A percentile compares a stretch with the other conserved stretches of the same genome.
These are phyloP conservation scores for Solen grandis DNA, from an alignment of 1,140 invertebrate species.

Conservation along the genomic window DNA sequence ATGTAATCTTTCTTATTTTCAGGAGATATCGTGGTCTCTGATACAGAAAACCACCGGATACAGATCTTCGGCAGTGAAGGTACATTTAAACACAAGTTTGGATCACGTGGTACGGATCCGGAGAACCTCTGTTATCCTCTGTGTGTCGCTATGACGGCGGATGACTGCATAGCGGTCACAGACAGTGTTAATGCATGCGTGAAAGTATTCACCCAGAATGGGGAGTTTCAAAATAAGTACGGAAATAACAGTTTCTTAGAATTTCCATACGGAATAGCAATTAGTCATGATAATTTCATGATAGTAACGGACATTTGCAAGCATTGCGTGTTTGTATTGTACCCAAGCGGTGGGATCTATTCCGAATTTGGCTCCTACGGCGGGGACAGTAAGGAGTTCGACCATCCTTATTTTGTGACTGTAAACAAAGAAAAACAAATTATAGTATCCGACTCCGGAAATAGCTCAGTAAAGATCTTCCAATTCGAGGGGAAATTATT, in stretches of 20 bases:
- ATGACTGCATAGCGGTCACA: constrained; percentile 74
- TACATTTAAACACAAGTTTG: constrained; percentile 76
- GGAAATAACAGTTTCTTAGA: constrained; percentile 59
- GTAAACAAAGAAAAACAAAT: constrained; percentile 77
- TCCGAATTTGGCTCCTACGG: constrained; percentile 74
- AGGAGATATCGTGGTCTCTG: constrained; percentile 77
- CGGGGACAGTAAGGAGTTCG: constrained; percentile 69
- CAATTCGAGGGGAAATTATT: constrained; percentile 74
- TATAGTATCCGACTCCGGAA: constrained; percentile 76
- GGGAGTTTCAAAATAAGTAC: constrained; percentile 50
- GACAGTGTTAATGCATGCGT: constrained; percentile 77
- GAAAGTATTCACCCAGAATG: constrained; percentile 72
- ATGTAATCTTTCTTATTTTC: constrained; percentile 43
- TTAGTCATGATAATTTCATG: constrained; percentile 68
- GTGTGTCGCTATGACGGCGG: constrained; percentile 74
- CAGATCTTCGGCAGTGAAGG: constrained; percentile 77
- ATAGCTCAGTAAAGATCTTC: constrained; percentile 77
- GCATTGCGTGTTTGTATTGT: constrained; percentile 70
- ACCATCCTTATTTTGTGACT: constrained; percentile 77
- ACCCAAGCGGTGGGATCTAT: constrained; percentile 64
- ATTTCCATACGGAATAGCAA: constrained; percentile 74
- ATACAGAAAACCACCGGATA: constrained; percentile 78
- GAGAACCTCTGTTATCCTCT: constrained; percentile 75
- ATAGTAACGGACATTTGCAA: constrained; percentile 76
- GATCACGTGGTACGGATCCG: constrained; percentile 67